phyloP scores from a whole-genome alignment of 2,797 vertebrate genomes.

The Chelmon rostratus region DNA sequence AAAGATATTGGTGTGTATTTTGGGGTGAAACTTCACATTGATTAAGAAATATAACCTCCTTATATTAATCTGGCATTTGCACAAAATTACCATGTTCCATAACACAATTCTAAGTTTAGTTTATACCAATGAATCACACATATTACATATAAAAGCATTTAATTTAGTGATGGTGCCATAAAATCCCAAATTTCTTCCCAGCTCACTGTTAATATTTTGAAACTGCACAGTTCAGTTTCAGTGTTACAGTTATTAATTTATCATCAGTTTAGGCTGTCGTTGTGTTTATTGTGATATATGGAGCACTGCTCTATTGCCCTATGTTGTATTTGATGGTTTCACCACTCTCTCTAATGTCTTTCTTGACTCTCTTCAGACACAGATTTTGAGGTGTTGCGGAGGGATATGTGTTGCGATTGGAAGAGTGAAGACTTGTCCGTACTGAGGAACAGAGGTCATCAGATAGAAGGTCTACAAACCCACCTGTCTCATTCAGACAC shows the following conservation, averaged over 20 bases:
- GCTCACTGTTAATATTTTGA: too few species aligned
- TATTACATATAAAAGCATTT: not conserved
- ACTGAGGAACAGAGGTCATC: constrained; percentile 57
- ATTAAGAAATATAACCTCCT: not conserved
- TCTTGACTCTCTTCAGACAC: constrained; percentile 35
- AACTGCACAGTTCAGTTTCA: too few species aligned
- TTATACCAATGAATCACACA: not conserved
- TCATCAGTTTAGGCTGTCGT: too few species aligned
- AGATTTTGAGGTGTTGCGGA: constrained; percentile 87
- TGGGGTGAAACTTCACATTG: not conserved
- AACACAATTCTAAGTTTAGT: not conserved
- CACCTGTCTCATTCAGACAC: constrained; percentile 61
- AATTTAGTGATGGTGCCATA: not conserved
- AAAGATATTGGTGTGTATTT: constrained; percentile 49
- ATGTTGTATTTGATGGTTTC: too few species aligned
- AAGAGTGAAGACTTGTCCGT: constrained; percentile 56
- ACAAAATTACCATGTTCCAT: not conserved
- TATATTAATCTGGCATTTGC: not conserved
- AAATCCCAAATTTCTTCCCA: too few species aligned
- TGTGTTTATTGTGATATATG: too few species aligned
- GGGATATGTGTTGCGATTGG: constrained; percentile 74
- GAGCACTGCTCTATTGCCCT: too few species aligned
- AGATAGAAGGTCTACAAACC: constrained; percentile 48
- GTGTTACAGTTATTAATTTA: too few species aligned
- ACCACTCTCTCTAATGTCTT: not conserved